phyloP scores from a whole-genome alignment of 92 coral and sea anemone genomes.

The Muricea muricata region DNA sequence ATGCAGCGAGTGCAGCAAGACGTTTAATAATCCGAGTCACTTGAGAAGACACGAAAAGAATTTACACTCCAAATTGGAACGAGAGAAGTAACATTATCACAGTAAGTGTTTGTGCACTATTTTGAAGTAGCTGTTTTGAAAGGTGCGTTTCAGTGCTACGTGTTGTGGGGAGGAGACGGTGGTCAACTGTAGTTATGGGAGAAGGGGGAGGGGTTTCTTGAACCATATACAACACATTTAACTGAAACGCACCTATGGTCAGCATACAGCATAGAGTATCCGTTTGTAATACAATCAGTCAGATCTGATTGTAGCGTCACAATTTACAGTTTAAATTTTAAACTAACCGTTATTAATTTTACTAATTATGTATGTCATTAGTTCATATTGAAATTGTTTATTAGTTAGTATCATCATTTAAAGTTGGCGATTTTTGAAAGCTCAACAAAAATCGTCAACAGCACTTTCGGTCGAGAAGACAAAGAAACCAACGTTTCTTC shows the following conservation, averaged over 20 bases:
- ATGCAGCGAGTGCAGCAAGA: slow-evolving; percentile 91
- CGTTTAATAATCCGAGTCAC: slow-evolving; percentile 97
- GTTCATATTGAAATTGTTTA: slow-evolving; percentile 6
- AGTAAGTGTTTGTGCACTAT: slow-evolving; percentile 50
- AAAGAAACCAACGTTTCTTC: not conserved
- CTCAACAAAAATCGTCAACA: slow-evolving; percentile 1
- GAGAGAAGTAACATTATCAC: slow-evolving; percentile 9
- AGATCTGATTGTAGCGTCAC: not conserved
- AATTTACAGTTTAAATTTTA: not conserved
- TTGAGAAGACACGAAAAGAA: slow-evolving; percentile 92
- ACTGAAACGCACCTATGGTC: not conserved
- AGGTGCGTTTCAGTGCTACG: not conserved
- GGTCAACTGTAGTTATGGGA: not conserved
- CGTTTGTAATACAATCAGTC: not conserved
- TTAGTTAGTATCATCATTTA: not conserved
- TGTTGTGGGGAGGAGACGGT: not conserved
- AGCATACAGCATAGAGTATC: not conserved
- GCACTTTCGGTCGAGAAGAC: not conserved
- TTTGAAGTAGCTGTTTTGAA: not conserved
- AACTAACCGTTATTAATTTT: not conserved
- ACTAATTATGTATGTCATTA: not conserved
- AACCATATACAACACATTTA: not conserved
- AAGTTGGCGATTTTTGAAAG: slow-evolving; percentile 1
- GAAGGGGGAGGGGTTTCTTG: no score
- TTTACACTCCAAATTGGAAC: slow-evolving; percentile 80